phyloP scores from a whole-genome alignment of 2,113 vertebrate genomes.

The Cinclus cinclus region DNA sequence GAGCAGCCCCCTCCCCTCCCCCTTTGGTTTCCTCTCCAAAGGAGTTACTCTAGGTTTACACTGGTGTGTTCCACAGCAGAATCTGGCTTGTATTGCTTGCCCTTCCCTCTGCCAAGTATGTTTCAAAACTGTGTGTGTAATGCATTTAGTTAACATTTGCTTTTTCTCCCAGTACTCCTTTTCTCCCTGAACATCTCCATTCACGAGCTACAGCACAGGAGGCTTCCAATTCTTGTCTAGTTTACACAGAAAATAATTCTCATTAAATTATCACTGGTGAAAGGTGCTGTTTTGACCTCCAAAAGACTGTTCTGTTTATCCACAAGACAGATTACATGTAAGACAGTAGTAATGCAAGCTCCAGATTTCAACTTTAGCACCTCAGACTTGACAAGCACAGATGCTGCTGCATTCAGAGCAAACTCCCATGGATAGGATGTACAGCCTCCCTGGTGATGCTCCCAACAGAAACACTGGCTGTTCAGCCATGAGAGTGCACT shows the following conservation, averaged over 20 bases:
- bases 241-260: constrained; percentile 6
- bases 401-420: neutral
- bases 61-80: constrained; percentile 47
- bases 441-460: neutral
- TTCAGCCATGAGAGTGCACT: neutral
- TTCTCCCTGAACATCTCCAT: constrained; percentile 48
- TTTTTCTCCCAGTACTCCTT: constrained; percentile 44
- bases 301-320: constrained; percentile 9
- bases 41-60: constrained; percentile 44
- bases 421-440: fast-evolving
- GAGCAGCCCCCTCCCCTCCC: neutral
- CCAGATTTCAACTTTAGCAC: constrained; percentile 19
- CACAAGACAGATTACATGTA: constrained; percentile 7
- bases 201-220: constrained; percentile 2
- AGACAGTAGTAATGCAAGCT: constrained; percentile 22
- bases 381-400: neutral
- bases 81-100: constrained; percentile 14
- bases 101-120: constrained; percentile 41
- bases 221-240: constrained; percentile 24
- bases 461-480: neutral
- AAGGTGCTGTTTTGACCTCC: constrained; percentile 19
- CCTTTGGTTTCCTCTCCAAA: neutral
- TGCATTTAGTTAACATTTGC: constrained; percentile 56
- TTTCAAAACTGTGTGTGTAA: constrained; percentile 47
- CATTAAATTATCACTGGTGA: constrained; percentile 34